Percentiles rank a stretch among this genome's conserved stretches.
Conservation (phyloP, 2,797 vertebrate species). For the Sebastes paucispinis region DNA sequence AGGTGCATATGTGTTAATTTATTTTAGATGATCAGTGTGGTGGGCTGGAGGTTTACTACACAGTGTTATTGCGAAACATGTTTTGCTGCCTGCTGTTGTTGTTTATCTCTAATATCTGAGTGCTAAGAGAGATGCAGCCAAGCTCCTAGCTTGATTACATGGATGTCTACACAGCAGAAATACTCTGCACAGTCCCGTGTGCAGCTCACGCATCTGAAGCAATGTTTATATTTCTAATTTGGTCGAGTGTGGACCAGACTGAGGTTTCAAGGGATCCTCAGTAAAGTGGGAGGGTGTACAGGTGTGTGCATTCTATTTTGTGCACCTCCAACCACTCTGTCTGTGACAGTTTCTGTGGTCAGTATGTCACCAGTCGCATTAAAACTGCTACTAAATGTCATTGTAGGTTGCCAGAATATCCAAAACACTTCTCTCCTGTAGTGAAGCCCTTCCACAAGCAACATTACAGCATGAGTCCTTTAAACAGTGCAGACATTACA, state of each 20-base stretch:
- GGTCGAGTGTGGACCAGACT: too few species aligned
- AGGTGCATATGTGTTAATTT: background rate
- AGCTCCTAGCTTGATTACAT: slow-evolving; percentile 22
- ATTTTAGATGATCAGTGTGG: background rate
- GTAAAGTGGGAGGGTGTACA: background rate
- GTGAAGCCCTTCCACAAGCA: background rate
- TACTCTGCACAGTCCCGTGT: background rate
- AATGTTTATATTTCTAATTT: background rate
- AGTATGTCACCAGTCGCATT: background rate
- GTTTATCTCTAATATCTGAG: slow-evolving; percentile 29
- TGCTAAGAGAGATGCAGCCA: slow-evolving; percentile 13
- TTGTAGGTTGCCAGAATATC: background rate
- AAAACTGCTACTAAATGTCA: background rate
- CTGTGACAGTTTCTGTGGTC: background rate
- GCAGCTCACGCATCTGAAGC: background rate
- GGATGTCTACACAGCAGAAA: background rate
- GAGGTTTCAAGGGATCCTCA: background rate
- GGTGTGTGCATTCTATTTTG: background rate
- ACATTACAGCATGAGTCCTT: background rate
- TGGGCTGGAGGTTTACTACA: slow-evolving; percentile 20
- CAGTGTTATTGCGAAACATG: slow-evolving; percentile 35
- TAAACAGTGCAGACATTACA: background rate
- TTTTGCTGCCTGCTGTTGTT: slow-evolving; percentile 31
- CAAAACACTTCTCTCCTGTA: background rate
- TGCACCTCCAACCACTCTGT: background rate